Evolutionary conservation across 2,888 invertebrate species (phyloP), one percentile per base, ranked within the genome.

Genomic region (Sinohyriopsis cumingii): DNA sequence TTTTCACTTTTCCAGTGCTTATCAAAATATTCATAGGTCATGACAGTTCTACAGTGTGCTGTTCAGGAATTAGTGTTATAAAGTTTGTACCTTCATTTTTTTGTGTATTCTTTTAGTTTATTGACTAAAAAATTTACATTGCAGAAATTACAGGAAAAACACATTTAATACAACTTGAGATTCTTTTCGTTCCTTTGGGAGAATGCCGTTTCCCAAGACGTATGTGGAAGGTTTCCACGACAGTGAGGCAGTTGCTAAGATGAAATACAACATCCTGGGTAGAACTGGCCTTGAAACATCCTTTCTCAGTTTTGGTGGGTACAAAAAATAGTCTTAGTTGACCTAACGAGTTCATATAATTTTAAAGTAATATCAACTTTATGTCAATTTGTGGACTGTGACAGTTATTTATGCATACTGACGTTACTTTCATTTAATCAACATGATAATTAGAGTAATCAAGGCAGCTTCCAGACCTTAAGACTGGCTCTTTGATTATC

Each of bases 251-350:
- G 92, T 94, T 0, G 89, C 90, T 68, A 91, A 92, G 81, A 95
- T 96, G 95, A 92, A 92, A 84, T 96, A 95, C 87, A 93, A 92
- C 69, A 83, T 90, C 63, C 92, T 97, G 20, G 96, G 95, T 0
- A 92, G 92, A 73, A 96, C 96, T 1, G 94, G 93, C 56, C 91
- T 96, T 95, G 12, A 94, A 94, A 92, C 96, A 95, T 92, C 96
- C 95, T 89, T 94, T 94, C 92, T 96, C 94, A 91, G 85, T 68
- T 82, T 84, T 95, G 97, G 92, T 96, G 96, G 65, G 75, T 73
- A 55, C 18, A 33, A 12, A 63, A 6, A 57, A 55, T 25, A 24
- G 55, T 24, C 25, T 20, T 55, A 63, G 45, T 63, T 22, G 4
- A 28, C 24, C 19, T 63, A n/a, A 53, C 6, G 22, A 19, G 7